Evolutionary conservation across 1,140 invertebrate species (phyloP).

Genomic region (Formica selysi): DNA sequence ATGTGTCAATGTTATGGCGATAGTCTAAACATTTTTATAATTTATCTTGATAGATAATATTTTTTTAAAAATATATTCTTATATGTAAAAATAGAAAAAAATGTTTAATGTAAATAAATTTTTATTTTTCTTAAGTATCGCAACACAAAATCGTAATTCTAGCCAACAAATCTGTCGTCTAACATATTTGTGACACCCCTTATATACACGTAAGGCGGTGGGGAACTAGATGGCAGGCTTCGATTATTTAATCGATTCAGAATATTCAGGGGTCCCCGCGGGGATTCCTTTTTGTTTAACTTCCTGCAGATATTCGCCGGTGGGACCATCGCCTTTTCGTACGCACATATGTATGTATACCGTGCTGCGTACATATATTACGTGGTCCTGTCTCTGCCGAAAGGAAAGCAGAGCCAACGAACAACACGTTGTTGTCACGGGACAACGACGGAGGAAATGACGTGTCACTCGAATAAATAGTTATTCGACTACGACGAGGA

Average conservation of each 20-base stretch:
- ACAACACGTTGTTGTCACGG: constrained; percentile 63
- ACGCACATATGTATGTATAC: not conserved
- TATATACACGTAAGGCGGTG: constrained; percentile 40
- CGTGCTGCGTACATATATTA: constrained; percentile 8
- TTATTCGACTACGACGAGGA: constrained; percentile 58
- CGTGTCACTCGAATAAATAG: constrained; percentile 74
- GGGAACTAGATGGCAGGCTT: constrained; percentile 83
- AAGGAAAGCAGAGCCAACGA: constrained; percentile 58
- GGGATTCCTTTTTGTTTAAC: constrained; percentile 85
- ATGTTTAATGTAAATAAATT: not conserved
- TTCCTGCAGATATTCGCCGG: constrained; percentile 82
- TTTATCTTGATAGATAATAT: not conserved
- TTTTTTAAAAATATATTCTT: no score
- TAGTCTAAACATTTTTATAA: not conserved
- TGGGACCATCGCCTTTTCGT: constrained; percentile 64
- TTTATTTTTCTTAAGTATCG: not conserved
- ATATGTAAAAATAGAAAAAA: not conserved
- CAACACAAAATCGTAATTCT: not conserved
- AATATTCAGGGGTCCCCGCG: constrained; percentile 81
- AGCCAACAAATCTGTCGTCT: not conserved
- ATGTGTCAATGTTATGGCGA: not conserved
- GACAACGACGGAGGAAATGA: constrained; percentile 71
- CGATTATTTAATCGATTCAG: constrained; percentile 87
- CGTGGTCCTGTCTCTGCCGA: constrained; percentile 55
- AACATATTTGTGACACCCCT: constrained; percentile 23